Conservation (phyloP, 2,888 invertebrate genomes). For the Nebria salina region DNA sequence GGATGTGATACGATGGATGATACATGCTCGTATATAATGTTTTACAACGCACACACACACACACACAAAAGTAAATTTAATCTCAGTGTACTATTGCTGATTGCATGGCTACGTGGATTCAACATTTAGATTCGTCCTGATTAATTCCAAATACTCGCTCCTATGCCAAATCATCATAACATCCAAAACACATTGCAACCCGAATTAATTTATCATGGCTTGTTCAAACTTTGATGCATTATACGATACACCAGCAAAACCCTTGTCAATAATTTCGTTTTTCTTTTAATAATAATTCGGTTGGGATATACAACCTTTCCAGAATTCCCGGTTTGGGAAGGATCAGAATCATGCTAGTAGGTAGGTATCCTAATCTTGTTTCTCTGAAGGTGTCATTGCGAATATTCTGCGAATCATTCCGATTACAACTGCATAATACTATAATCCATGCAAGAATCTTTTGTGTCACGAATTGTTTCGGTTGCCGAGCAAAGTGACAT, state of each 20-base stretch:
- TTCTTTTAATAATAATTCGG: no score
- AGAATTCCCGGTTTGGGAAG: no score
- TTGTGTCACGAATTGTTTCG: neutral
- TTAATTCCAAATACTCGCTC: constrained; percentile 25
- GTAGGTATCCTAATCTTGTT: neutral
- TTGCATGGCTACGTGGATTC: constrained; percentile 19
- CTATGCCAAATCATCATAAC: neutral
- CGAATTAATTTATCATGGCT: no score
- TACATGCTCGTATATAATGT: constrained; percentile 31
- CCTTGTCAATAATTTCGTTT: no score
- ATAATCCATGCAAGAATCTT: neutral
- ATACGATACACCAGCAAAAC: no score
- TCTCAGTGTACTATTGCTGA: neutral
- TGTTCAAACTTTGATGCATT: no score
- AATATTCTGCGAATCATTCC: neutral
- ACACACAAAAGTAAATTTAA: neutral
- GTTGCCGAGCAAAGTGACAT: neutral
- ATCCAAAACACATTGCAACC: no score
- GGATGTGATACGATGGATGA: constrained; percentile 44
- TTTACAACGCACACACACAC: constrained; percentile 11
- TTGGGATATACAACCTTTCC: no score
- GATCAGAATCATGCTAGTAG: no score
- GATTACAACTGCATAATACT: neutral
- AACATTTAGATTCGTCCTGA: constrained; percentile 32
- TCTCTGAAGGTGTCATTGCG: neutral